Conservation (phyloP, 2,888 invertebrate genomes). For the Therioaphis trifolii region DNA sequence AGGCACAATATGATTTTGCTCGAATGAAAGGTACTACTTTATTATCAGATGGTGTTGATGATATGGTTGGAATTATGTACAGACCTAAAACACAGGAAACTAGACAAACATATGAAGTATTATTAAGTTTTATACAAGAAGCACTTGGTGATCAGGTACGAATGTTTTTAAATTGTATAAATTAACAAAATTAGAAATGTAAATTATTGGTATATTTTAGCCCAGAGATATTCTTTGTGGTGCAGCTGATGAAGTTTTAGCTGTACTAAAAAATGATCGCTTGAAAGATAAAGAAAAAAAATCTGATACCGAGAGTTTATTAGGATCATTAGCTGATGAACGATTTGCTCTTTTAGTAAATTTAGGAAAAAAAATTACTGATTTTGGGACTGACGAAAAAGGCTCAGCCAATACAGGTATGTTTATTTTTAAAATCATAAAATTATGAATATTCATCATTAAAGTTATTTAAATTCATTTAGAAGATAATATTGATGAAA, state of each 20-base stretch:
- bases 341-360: constrained; percentile 94
- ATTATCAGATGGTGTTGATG: constrained; percentile 88
- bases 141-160: constrained; percentile 86
- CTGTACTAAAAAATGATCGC: constrained; percentile 89
- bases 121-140: constrained; percentile 96
- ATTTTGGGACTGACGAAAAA: constrained; percentile 84
- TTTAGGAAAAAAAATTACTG: constrained; percentile 97
- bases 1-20: constrained; percentile 90
- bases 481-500: constrained; percentile 94
- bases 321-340: constrained; percentile 87
- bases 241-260: constrained; percentile 95
- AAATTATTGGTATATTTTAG: constrained; percentile 70
- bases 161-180: neutral
- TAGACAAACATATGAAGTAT: constrained; percentile 94
- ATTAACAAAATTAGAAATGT: neutral
- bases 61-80: constrained; percentile 94
- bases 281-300: constrained; percentile 94
- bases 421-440: no score
- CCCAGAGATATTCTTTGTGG: constrained; percentile 97
- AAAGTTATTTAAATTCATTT: constrained; percentile 35
- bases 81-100: constrained; percentile 98
- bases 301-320: constrained; percentile 86
- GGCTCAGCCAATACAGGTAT: constrained; percentile 68
- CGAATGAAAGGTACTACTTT: constrained; percentile 89
- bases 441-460: neutral